Evolutionary conservation across 2,797 vertebrate genomes (phyloP).

Genomic region (Lerista edwardsae): DNA sequence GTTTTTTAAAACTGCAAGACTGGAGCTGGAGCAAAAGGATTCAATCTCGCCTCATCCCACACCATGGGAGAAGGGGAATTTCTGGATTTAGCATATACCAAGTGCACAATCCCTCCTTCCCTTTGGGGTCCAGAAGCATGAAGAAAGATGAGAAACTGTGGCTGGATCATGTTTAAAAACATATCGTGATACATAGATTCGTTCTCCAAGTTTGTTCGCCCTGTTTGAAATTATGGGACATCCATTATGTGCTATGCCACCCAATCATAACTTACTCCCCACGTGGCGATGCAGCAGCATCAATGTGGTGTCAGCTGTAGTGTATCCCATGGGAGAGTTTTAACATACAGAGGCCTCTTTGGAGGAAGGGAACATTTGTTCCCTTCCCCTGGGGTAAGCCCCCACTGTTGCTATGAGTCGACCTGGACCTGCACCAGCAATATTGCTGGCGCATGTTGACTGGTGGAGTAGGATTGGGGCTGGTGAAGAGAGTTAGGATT

Average conservation of each 20-base stretch:
- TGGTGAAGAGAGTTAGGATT: too few relatives aligned
- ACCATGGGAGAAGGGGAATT: not conserved
- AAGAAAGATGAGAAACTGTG: not conserved
- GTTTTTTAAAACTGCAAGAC: accelerated
- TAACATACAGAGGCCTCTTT: too few relatives aligned
- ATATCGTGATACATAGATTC: not conserved
- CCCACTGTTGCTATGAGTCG: too few relatives aligned
- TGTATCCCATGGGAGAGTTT: too few relatives aligned
- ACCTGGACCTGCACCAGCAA: too few relatives aligned
- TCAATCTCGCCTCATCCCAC: accelerated
- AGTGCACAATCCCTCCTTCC: not conserved
- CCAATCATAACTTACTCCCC: too few relatives aligned
- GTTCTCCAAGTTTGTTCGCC: not conserved
- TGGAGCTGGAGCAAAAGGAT: accelerated
- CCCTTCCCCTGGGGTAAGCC: too few relatives aligned
- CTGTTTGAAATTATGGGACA: not conserved
- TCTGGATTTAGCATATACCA: not conserved
- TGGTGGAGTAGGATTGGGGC: too few relatives aligned
- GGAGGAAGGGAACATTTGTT: too few relatives aligned
- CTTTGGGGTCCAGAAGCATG: not conserved
- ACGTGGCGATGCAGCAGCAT: too few relatives aligned
- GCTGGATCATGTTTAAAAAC: not conserved
- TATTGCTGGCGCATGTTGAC: too few relatives aligned
- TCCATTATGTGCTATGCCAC: not conserved
- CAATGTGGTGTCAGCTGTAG: too few relatives aligned